Evolutionary conservation across 2,113 vertebrate genomes (phyloP).

Genomic region (Hymenochirus boettgeri): DNA sequence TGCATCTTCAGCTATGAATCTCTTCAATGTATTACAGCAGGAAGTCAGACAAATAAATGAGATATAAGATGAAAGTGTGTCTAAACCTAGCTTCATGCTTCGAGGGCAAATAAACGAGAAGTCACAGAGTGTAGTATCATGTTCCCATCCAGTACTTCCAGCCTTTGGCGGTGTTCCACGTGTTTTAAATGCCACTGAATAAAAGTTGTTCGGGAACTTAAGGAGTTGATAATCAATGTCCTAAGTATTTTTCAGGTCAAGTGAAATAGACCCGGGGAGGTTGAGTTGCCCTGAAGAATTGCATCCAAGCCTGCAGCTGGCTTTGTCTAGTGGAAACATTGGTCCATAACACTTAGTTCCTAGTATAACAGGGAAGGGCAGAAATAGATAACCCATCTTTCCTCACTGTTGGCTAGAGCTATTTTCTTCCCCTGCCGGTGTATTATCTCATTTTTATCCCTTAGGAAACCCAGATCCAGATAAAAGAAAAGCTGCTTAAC

Average conservation of each 20-base stretch:
- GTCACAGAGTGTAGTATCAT: conserved; percentile 7
- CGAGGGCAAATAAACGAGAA: neutral
- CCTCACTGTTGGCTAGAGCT: neutral
- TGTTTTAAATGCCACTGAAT: conserved; percentile 17
- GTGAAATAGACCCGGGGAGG: conserved; percentile 28
- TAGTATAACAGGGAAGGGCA: conserved; percentile 7
- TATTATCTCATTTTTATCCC: neutral
- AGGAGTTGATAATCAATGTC: conserved; percentile 37
- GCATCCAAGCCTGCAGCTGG: neutral
- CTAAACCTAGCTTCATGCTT: conserved; percentile 6
- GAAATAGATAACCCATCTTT: conserved; percentile 19
- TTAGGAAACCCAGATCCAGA: neutral
- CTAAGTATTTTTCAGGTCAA: conserved; percentile 25
- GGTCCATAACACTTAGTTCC: neutral
- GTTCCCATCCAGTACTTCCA: conserved; percentile 7
- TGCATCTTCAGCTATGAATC: too few species aligned
- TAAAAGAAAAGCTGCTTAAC: neutral
- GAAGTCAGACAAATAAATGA: too few species aligned
- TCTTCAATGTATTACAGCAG: too few species aligned
- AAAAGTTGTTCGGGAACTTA: conserved; percentile 31
- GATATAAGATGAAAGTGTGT: too few species aligned
- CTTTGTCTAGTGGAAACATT: conserved; percentile 23
- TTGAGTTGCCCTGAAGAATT: conserved; percentile 22
- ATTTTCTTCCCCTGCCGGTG: neutral
- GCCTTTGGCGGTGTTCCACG: conserved; percentile 15